These are phyloP conservation scores for Phasianus colchicus DNA, from an alignment of 2,113 vertebrate genomes.

Conservation along the genomic window DNA sequence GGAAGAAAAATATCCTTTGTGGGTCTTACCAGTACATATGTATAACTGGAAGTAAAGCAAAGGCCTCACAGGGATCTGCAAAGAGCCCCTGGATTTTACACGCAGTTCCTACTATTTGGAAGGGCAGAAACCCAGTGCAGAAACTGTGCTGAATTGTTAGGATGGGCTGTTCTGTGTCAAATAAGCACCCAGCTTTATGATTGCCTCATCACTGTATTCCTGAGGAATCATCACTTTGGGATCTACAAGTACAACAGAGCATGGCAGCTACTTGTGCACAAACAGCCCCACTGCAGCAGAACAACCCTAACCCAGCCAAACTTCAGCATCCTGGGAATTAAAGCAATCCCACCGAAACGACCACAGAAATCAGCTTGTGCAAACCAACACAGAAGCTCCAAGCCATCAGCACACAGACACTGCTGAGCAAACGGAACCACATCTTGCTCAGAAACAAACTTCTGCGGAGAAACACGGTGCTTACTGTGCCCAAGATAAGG, in stretches of 20 bases:
- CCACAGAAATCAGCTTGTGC: background rate
- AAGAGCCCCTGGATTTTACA: background rate
- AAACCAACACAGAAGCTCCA: background rate
- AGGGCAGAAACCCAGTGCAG: background rate
- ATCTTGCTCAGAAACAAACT: background rate
- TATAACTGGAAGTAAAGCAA: background rate
- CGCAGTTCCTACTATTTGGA: accelerated
- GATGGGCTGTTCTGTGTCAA: background rate
- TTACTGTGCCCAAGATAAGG: background rate
- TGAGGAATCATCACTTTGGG: background rate
- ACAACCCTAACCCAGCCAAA: background rate
- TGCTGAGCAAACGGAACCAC: background rate
- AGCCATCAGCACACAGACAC: background rate
- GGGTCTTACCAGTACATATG: background rate
- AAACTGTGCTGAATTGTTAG: background rate
- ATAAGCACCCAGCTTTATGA: background rate
- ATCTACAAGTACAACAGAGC: background rate
- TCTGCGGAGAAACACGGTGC: background rate
- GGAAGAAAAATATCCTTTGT: background rate
- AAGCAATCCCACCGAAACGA: background rate
- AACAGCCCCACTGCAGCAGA: background rate
- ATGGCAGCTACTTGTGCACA: accelerated
- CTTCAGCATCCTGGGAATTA: background rate
- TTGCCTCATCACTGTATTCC: background rate
- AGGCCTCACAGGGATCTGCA: background rate